Evolutionary conservation across 2,888 invertebrate genomes (phyloP).

Genomic region (Mechanitis mazaeus): DNA sequence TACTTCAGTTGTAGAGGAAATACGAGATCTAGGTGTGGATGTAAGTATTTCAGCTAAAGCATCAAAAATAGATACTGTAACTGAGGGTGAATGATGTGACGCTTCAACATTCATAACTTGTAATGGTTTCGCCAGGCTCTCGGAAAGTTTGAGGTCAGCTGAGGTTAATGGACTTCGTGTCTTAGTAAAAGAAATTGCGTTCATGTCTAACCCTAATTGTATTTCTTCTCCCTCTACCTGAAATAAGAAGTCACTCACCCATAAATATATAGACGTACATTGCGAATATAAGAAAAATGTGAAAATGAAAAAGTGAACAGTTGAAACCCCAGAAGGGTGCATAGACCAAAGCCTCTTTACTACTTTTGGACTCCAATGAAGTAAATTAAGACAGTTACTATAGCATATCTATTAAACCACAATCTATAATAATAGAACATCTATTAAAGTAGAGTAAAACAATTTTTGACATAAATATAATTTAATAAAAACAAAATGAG

Average conservation of each 20-base stretch:
- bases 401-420: conserved; percentile 15
- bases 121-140: conserved; percentile 66
- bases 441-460: conserved; percentile 28
- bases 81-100: conserved; percentile 74
- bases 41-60: conserved; percentile 77
- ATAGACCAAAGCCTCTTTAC: conserved; percentile 75
- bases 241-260: conserved; percentile 76
- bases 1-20: conserved; percentile 62
- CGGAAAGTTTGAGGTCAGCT: conserved; percentile 69
- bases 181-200: conserved; percentile 71
- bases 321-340: conserved; percentile 46
- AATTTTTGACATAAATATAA: conserved; percentile 29
- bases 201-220: conserved; percentile 72
- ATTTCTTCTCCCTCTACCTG: conserved; percentile 76
- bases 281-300: conserved; percentile 19
- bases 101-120: conserved; percentile 75
- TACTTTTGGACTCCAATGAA: conserved; percentile 48
- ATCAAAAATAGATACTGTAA: conserved; percentile 77
- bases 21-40: conserved; percentile 65
- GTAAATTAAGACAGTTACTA: conserved; percentile 30
- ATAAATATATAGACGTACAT: conserved; percentile 57
- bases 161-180: conserved; percentile 69
- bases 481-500: conserved; percentile 27
- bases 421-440: not conserved
- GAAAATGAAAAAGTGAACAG: conserved; percentile 30